Base-by-base conservation (phyloP, 1,140 invertebrate species). In the Xylocopa sonorina region DNA sequence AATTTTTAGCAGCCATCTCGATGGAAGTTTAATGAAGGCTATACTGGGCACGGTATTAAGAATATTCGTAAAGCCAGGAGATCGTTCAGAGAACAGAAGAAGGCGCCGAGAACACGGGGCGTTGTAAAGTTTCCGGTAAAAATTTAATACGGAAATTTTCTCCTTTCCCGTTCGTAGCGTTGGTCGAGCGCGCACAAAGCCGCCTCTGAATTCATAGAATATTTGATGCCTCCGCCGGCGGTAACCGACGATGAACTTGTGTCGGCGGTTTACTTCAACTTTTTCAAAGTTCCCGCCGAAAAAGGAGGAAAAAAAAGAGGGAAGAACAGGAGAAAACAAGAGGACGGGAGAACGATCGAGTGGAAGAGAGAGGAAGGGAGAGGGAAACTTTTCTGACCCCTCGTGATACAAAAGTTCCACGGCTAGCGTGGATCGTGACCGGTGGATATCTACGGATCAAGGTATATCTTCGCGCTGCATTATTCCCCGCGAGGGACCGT, bases 141-240 rank as follows among this genome's bases (percentile, higher is more conserved):
- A 87, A 84, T 87, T 82, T 84, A 86, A 87, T 72, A 81, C 62
- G 72, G 50, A 77, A 83, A 83, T 77, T 73, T 68, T 75, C 78
- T 77, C 38, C 48, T 81, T 81, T 81, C 67, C 75, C 62, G 27
- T 48, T 41, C 69, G 55, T n/a, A 58, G 32, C 53, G 32, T 75
- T 71, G 74, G 69, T 50, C 67, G 58, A 74, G 66, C n/a, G 66
- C n/a, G 50, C 78, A 83, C 84, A 87, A 86, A 86, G 84, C 80
- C 74, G 67, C 80, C 84, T 90, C 85, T 81, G 84, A 90, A 91
- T 90, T 90, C 87, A 90, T 90, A 88, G 90, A 91, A 90, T 90
- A 90, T 90, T 91, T 90, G 87, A 90, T 90, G 84, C 51, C 41
- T n/a, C 18, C 21, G 29, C 34, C 43, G 64, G n/a, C 50, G 27